Conservation (phyloP, 2,888 invertebrate genomes). For the Hypena proboscidalis region DNA sequence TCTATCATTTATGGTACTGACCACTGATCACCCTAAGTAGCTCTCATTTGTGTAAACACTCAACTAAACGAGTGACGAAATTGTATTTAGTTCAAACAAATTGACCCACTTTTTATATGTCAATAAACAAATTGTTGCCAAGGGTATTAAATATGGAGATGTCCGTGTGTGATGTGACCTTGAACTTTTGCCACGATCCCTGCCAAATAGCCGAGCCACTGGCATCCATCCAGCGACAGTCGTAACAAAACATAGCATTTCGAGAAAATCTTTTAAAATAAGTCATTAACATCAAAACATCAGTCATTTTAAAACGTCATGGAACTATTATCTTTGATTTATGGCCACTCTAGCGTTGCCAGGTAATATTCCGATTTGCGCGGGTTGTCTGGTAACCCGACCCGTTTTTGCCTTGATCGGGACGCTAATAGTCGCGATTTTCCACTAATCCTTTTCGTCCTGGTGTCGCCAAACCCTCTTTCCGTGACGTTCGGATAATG, state of each 20-base stretch:
- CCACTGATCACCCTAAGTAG: conserved; percentile 49
- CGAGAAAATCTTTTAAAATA: conserved; percentile 2
- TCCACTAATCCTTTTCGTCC: too few relatives aligned
- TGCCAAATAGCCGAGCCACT: conserved; percentile 52
- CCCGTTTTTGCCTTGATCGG: too few relatives aligned
- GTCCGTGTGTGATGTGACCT: conserved; percentile 36
- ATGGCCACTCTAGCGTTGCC: too few relatives aligned
- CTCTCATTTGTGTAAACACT: conserved; percentile 68
- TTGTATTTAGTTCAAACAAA: conserved; percentile 45
- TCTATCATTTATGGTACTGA: too few relatives aligned
- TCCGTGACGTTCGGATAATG: too few relatives aligned
- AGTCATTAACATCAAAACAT: conserved; percentile 6
- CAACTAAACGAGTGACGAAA: conserved; percentile 65
- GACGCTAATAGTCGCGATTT: too few relatives aligned
- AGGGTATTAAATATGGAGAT: conserved; percentile 34
- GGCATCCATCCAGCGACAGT: conserved; percentile 54
- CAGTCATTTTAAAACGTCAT: conserved; percentile 24
- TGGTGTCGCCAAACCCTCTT: too few relatives aligned
- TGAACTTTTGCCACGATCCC: conserved; percentile 48
- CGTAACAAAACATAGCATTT: conserved; percentile 30
- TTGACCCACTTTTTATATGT: conserved; percentile 42
- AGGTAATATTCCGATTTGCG: too few relatives aligned
- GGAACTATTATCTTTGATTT: neutral
- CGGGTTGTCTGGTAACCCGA: too few relatives aligned
- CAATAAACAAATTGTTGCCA: conserved; percentile 39